Conservation (phyloP, 2,797 vertebrate genomes). For the Halcyon badia region DNA sequence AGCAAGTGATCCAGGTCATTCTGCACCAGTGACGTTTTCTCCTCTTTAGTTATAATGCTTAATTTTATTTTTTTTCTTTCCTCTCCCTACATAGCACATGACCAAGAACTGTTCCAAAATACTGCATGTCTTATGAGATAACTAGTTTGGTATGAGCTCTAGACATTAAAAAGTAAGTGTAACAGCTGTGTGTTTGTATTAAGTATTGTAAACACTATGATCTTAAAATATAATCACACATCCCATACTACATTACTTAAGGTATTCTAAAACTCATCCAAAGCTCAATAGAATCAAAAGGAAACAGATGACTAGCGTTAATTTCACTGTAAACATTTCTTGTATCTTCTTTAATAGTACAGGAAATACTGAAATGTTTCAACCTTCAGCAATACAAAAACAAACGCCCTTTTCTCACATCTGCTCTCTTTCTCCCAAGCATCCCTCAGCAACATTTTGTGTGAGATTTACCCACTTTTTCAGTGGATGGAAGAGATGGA, state of each 20-base stretch:
- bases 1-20: not conserved
- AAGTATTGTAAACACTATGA: not conserved
- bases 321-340: not conserved
- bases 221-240: conserved; percentile 1
- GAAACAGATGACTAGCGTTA: not conserved
- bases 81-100: not conserved
- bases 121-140: not conserved
- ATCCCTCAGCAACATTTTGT: not conserved
- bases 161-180: not conserved
- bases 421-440: not conserved
- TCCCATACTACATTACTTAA: not conserved
- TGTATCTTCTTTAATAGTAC: not conserved
- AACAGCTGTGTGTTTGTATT: not conserved
- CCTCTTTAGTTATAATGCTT: not conserved
- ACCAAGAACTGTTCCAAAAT: not conserved
- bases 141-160: not conserved
- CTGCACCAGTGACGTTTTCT: not conserved
- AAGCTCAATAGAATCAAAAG: not conserved
- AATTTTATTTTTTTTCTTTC: too few species aligned
- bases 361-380: not conserved
- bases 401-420: not conserved
- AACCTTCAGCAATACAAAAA: not conserved
- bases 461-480: conserved; percentile 2
- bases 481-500: not conserved
- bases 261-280: not conserved